Base-by-base conservation (phyloP, 1,140 invertebrate genomes). In the Drosophila parabipectinata region DNA sequence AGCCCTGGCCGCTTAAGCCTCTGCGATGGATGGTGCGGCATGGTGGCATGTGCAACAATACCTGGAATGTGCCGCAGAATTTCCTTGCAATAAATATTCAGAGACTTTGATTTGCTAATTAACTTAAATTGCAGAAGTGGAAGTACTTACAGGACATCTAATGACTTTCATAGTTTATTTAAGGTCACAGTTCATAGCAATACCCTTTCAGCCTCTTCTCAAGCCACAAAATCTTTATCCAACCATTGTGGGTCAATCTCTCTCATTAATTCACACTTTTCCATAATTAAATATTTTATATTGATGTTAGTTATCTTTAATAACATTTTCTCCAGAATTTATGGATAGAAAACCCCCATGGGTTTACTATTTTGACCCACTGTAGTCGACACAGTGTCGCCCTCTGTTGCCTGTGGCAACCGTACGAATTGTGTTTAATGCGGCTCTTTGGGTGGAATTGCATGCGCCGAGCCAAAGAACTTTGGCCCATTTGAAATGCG, bases 401-500 rank as follows among this genome's bases (percentile, higher is more conserved):
- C 28, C 37, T 18, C 28, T 3, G 72, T 74, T 74, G 62, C 55
- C 44, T 9, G 14, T 57, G 61, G 71, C 37, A 76, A 76, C 73
- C 51, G n/a, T 59, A 59, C 45, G 34, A 74, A 74, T 74, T 74
- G 62, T 68, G 62, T 74, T 74, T 54, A 64, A 74, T 74, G 72
- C 72, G 69, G 51, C 50, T 72, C 58, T 71, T 52, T 71, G 68
- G 50, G 26, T 6, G 26, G 15, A 39, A 45, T 63, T 63, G 66
- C 66, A 56, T 69, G 51, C 37, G 59, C 61, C 53, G 10, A 56
- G 51, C 51, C 50, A 76, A 56, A 76, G 62, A 76, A 76, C 73
- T 76, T 76, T 76, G 73, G 72, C 73, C 73, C 73, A 77, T 77
- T 77, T 77, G 63, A 71, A 77, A 71, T 77, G 44, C 63, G 54